These are phyloP conservation scores for Nothocercus nigrocapillus DNA, from an alignment of 2,113 vertebrate genomes.

Conservation along the genomic window DNA sequence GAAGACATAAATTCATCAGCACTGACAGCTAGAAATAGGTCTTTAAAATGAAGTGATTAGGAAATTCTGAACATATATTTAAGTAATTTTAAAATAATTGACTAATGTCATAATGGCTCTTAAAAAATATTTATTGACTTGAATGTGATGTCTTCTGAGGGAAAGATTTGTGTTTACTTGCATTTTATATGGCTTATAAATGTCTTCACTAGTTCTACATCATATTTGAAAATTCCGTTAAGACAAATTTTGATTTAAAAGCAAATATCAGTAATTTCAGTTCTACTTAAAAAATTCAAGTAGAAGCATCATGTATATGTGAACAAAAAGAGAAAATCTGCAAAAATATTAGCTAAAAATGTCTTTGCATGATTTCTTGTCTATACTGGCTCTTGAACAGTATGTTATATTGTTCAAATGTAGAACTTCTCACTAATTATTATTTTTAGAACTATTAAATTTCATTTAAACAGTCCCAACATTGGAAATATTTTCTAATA, in stretches of 20 bases:
- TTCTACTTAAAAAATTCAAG: background rate
- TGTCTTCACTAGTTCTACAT: background rate
- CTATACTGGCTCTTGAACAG: background rate
- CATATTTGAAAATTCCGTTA: background rate
- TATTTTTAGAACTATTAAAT: background rate
- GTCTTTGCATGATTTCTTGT: background rate
- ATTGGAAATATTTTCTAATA: background rate
- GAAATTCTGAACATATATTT: background rate
- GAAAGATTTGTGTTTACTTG: background rate
- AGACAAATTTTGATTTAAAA: background rate
- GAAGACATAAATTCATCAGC: background rate
- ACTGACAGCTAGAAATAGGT: background rate
- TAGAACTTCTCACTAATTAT: background rate
- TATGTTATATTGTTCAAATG: background rate
- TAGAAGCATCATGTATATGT: background rate
- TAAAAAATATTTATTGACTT: background rate
- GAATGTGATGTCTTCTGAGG: background rate
- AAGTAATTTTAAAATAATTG: background rate
- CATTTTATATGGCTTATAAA: background rate
- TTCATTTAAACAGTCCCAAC: background rate
- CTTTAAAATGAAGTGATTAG: background rate
- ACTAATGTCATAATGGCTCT: background rate
- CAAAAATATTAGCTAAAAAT: background rate
- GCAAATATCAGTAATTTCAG: background rate
- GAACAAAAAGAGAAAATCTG: background rate